Evolutionary conservation across 1,140 invertebrate species (phyloP), one percentile per base, ranked within the genome.

Genomic region (Brachionus angularis): DNA sequence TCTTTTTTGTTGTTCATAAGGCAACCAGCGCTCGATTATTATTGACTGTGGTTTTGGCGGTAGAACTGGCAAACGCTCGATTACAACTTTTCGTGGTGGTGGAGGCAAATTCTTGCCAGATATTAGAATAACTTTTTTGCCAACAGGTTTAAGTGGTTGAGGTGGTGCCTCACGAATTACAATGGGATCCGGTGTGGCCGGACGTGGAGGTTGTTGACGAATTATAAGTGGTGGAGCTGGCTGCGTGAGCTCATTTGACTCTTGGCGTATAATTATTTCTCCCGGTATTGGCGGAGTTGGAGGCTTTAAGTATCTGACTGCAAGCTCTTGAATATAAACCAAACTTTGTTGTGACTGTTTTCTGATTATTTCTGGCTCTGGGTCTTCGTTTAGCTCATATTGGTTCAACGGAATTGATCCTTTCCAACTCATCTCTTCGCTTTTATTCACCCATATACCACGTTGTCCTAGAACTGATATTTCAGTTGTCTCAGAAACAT

Each of bases 21-120:
- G 71, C 16, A 72, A 44, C 71, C 71, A 72, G 33, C 71, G 71
- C 52, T 72, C 71, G 14, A 72, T 36, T 2, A 72, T 72, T 7
- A 72, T 7, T 16, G 53, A 46, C 27, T 50, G 53, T 23, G 71
- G 71, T 39, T 72, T 72, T 14, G 71, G 31, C 1, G 71, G 71
- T 23, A 72, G 29, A 12, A 55, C 53, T 7, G 71, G 36, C 7
- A 72, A n/a, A 21, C 71, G 55, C 18, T 72, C 71, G 4, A 72
- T 72, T 31, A 72, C 52, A 1, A 72, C 71, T 23, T 53, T 53
- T 39, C 71, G 12, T n/a, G 71, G 71, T 16, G 71, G 71, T 21
- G 71, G 71, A 8, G 71, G 71, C 5, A 50, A 31, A 31, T 23
- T 14, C 29, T 53, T 42, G 16, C 52, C 36, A 4, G 39, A 39